These are phyloP conservation scores for Dasyprocta punctata DNA, from an alignment of 2,113 vertebrate species.

Conservation along the genomic window DNA sequence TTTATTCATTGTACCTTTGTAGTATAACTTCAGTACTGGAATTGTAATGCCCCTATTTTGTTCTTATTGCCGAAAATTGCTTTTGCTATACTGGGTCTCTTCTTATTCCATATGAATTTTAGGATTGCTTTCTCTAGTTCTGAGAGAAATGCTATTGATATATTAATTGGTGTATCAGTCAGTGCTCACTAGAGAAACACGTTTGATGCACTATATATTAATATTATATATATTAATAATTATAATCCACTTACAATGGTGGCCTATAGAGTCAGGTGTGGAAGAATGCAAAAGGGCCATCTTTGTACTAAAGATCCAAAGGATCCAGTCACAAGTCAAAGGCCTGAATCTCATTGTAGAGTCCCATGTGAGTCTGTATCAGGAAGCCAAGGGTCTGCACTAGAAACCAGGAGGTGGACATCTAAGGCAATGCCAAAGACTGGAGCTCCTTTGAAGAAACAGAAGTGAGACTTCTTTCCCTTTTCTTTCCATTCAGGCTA, in stretches of 20 bases:
- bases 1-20: neutral
- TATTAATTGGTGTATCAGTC: neutral
- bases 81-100: neutral
- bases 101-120: neutral
- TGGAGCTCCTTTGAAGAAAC: neutral
- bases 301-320: neutral
- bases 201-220: neutral
- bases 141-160: neutral
- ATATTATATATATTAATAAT: neutral
- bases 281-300: neutral
- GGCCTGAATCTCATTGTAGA: neutral
- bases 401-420: neutral
- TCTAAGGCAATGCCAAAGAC: neutral
- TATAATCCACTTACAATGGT: neutral
- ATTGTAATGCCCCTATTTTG: neutral
- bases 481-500: neutral
- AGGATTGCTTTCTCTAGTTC: neutral
- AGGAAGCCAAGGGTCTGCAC: neutral
- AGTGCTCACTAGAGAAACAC: neutral
- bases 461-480: neutral
- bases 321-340: neutral
- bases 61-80: neutral
- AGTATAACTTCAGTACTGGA: neutral
- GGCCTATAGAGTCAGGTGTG: neutral
- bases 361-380: neutral